Base-by-base conservation (phyloP, 2,888 invertebrate species). In the Eretmocerus hayati region DNA sequence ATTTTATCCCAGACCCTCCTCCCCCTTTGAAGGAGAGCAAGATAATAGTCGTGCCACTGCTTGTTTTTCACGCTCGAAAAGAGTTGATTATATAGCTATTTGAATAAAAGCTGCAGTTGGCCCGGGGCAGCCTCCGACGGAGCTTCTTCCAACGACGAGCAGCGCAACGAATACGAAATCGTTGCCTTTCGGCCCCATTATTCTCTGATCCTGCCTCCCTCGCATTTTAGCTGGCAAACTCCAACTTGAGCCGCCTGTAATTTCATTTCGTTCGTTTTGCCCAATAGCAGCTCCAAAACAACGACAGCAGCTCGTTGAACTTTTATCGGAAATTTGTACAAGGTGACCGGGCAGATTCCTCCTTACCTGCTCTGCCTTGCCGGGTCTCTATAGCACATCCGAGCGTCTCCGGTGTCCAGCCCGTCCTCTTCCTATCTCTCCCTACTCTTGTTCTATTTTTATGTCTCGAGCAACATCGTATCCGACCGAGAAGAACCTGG, bases 261-360 rank as follows among this genome's bases (percentile, higher is more conserved):
- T 63, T 64, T 66, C 65, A 60, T 63, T 65, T 62, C 55, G 56
- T 46, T 50, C 56, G 45, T 57, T 59, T 55, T 53, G 46, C 51
- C 55, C 58, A 44, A 52, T 56, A 53, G 48, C 54, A 49, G 57
- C 42, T 31, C 15, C 39, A 42, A n/a, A n/a, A n/a, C n/a, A n/a
- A n/a, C n/a, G n/a, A n/a, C n/a, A n/a, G n/a, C n/a, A n/a, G n/a
- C n/a, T 47, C 57, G 56, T 59, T 53, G 57, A 58, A 64, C 63
- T 61, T 61, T 65, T 62, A 67, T 67, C 63, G 64, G 56, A 58
- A 66, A 66, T 66, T 66, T 61, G 63, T 60, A 58, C 50, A 23
- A 20, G 36, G 20, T 46, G 42, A 49, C 43, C 47, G 39, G 38
- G 41, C 51, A 31, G 48, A 42, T 50, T 53, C 45, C 44, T 45